A percentile compares a stretch with the other conserved stretches of the same genome.
Evolutionary conservation across 2,113 vertebrate genomes (phyloP).

Genomic region (Arothron firmamentum): DNA sequence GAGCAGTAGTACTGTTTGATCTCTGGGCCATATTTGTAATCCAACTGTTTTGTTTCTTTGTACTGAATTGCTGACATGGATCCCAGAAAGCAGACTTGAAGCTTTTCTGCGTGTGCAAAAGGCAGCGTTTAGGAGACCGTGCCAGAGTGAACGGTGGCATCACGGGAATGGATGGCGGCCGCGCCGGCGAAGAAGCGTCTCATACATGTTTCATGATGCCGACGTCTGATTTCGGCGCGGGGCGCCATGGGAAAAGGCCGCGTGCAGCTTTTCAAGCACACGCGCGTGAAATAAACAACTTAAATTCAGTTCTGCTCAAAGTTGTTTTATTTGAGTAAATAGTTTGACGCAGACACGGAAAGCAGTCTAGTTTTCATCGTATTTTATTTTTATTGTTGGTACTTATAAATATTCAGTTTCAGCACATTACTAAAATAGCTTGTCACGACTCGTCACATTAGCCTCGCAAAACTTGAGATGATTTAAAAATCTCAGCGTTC

Average conservation of each 20-base stretch:
- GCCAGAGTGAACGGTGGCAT: conserved; percentile 30
- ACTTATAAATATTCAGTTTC: conserved; percentile 87
- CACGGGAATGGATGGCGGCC: conserved; percentile 36
- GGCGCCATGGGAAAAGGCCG: neutral
- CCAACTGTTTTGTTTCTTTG: neutral
- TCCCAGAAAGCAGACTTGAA: neutral
- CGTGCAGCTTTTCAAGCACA: no score
- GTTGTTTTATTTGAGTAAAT: no score
- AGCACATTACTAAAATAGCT: conserved; percentile 90
- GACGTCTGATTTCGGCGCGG: conserved; percentile 19
- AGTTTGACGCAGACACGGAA: conserved; percentile 4
- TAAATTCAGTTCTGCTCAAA: no score
- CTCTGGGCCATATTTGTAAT: neutral
- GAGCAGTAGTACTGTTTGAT: neutral
- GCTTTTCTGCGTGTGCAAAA: conserved; percentile 21
- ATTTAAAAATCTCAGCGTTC: conserved; percentile 74
- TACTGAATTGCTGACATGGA: conserved; percentile 4
- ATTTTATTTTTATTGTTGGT: conserved; percentile 72
- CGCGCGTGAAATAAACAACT: no score
- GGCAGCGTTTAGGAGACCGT: conserved; percentile 17
- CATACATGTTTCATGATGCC: conserved; percentile 48
- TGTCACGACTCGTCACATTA: conserved; percentile 58
- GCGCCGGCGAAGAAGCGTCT: neutral
- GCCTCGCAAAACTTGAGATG: conserved; percentile 77
- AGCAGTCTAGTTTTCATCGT: conserved; percentile 46